Conservation (phyloP, 1,140 invertebrate genomes). For the Theocolax elegans region DNA sequence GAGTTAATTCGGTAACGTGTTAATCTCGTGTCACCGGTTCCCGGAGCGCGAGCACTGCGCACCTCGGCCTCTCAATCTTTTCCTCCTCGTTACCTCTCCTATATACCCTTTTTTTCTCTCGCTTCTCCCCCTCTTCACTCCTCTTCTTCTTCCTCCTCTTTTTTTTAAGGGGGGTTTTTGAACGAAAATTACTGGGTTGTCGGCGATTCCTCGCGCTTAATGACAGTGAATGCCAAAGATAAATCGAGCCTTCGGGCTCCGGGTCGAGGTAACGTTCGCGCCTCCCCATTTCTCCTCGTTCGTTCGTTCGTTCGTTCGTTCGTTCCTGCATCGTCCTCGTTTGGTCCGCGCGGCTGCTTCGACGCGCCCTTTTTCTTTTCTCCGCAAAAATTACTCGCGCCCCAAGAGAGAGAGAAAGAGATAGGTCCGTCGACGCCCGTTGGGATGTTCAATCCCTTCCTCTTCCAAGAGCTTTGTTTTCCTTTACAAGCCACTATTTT, state of each 20-base stretch:
- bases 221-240: conserved; percentile 41
- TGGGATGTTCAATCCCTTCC: no score
- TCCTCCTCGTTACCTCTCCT: conserved; percentile 12
- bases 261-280: conserved; percentile 22
- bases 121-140: neutral
- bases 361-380: conserved; percentile 5
- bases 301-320: neutral
- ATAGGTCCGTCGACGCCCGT: neutral
- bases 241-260: conserved; percentile 37
- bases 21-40: conserved; percentile 35
- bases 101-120: neutral
- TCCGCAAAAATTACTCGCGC: conserved; percentile 34
- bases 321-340: neutral
- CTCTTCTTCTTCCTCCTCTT: neutral
- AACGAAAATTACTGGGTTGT: conserved; percentile 28
- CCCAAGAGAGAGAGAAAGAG: conserved; percentile 18
- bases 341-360: neutral
- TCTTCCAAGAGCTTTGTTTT: conserved; percentile 41
- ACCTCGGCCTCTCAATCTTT: conserved; percentile 1
- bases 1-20: conserved; percentile 24
- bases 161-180: conserved; percentile 15
- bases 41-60: no score
- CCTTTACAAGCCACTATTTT: conserved; percentile 42
- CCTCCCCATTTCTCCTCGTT: neutral
- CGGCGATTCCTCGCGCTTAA: conserved; percentile 29